Base-by-base conservation (phyloP, 2,113 vertebrate genomes). In the Cynoglossus semilaevis region DNA sequence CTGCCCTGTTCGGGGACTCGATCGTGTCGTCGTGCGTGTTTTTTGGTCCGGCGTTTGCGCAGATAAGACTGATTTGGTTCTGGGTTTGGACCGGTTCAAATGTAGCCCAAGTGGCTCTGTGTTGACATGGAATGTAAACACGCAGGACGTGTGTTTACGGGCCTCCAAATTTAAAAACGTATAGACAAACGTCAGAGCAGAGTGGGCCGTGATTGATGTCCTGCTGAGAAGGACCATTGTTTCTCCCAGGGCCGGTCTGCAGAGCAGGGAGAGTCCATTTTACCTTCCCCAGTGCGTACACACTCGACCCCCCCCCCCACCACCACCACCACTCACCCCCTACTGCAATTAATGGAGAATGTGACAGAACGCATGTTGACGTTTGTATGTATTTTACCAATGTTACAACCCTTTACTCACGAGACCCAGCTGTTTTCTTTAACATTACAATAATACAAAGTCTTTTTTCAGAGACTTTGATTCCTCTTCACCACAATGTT, bases 181-280 rank as follows among this genome's bases (percentile, higher is more conserved):
- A 86, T 78, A 79, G 85, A 87, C 76, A 77, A 80, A 79, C 62
- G 87, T 85, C 83, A 82, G 75, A 53, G 19, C 56, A 84, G 71
- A 86, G 82, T 82, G 79, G 77, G 77, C 73, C 76, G 72, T 87
- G 85, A 81, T 83, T 74, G 78, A 87, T 85, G 87, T 78, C 78
- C 81, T 63, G 70, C 45, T 47, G 80, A 87, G 81, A 73, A 73
- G 81, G 72, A 70, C 76, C 83, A 84, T 87, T 88, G 86, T 87
- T 84, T 85, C 79, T 67, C 71, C 40, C 74, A 41, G 38, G 38
- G 38, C 9, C 38, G 14, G 38, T 41, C 11, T 5, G 38, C 5
- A 14, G 38, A 12, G 38, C 9, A 41, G 38, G 63, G 74, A 80
- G 79, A 78, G 80, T 82, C 84, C 82, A 80, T 88, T 81, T 80